A percentile compares a stretch with the other conserved stretches of the same genome.
These are phyloP conservation scores for Platichthys flesus DNA, from an alignment of 2,113 vertebrate species.

Conservation along the genomic window DNA sequence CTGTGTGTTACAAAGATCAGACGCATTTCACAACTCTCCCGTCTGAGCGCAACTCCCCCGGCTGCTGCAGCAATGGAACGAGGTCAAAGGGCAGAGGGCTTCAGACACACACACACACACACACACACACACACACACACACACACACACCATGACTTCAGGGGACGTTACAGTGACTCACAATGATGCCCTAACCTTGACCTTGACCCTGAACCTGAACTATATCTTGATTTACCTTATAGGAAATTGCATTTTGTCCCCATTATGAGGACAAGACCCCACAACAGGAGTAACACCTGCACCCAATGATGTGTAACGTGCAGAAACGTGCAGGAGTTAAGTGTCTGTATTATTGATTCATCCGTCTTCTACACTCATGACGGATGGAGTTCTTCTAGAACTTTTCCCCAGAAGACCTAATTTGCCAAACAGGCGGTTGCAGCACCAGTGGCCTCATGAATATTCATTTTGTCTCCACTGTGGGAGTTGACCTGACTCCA, in stretches of 20 bases:
- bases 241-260: too few species aligned
- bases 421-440: constrained; percentile 11
- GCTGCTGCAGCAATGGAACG: constrained; percentile 2
- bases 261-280: not conserved
- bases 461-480: constrained; percentile 56
- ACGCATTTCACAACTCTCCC: constrained; percentile 62
- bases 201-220: not conserved
- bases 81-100: constrained; percentile 61
- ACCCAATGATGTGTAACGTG: constrained; percentile 26
- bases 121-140: not conserved
- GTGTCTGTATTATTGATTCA: not conserved
- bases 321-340: not conserved
- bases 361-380: not conserved
- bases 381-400: not conserved
- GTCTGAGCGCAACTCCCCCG: constrained; percentile 18
- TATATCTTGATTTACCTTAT: too few species aligned
- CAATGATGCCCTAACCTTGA: not conserved
- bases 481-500: constrained; percentile 57
- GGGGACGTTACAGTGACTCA: not conserved
- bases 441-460: constrained; percentile 62
- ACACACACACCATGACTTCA: not conserved
- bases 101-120: not conserved
- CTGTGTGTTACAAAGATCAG: constrained; percentile 71
- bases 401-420: constrained; percentile 60
- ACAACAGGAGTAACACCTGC: not conserved